phyloP scores from a whole-genome alignment of 64 coral and sea anemone genomes.

The Hydrozoanthus tunicans region DNA sequence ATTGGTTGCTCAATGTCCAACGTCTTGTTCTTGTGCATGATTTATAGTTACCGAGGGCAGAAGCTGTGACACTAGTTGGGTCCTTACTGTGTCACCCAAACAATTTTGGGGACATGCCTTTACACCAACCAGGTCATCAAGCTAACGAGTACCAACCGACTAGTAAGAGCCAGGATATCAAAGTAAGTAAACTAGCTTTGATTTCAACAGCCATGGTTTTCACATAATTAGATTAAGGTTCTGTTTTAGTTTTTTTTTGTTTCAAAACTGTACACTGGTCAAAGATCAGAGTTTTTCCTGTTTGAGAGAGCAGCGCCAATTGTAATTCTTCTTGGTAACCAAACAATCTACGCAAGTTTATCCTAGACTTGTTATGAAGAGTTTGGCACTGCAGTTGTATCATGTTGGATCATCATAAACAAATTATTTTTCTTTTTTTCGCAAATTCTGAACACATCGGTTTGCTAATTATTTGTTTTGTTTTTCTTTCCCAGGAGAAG shows the following conservation, averaged over 20 bases:
- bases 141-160: conserved; percentile 81
- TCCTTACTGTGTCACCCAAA: conserved; percentile 93
- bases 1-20: no score
- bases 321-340: no score
- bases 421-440: no score
- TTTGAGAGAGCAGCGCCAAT: no score
- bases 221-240: neutral
- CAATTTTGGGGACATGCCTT: conserved; percentile 83
- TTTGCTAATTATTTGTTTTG: neutral
- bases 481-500: conserved; percentile 68
- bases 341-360: no score
- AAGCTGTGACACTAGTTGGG: conserved; percentile 87
- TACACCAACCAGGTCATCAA: conserved; percentile 82
- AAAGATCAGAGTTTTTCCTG: no score
- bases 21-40: neutral
- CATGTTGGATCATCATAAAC: no score
- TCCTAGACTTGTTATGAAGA: no score
- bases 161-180: conserved; percentile 91
- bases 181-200: conserved; percentile 54
- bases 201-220: no score
- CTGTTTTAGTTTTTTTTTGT: neutral
- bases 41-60: conserved; percentile 84
- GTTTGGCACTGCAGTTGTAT: no score
- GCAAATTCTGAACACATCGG: no score
- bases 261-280: no score